These are phyloP conservation scores for Branchellion lobata DNA, from an alignment of 2,888 invertebrate species.

Conservation along the genomic window DNA sequence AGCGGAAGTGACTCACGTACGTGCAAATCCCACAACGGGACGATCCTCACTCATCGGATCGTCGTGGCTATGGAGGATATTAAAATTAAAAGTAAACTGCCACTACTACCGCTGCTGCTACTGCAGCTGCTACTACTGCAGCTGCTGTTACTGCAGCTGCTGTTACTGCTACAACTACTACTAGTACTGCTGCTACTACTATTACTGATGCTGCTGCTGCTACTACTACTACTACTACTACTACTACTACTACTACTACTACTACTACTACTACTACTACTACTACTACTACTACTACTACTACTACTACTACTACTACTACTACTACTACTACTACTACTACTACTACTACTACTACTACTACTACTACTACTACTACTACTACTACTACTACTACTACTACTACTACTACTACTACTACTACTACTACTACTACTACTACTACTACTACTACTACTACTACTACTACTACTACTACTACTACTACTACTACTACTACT, in stretches of 20 bases:
- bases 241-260: conserved; percentile 29
- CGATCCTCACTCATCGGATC: no score
- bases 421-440: no score
- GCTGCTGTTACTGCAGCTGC: not conserved
- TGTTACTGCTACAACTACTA: conserved; percentile 17
- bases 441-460: no score
- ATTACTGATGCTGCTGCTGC: not conserved
- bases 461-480: no score
- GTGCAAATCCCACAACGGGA: no score
- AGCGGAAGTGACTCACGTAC: no score
- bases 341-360: conserved; percentile 7
- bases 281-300: conserved; percentile 27
- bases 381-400: conserved; percentile 3
- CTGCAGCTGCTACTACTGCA: not conserved
- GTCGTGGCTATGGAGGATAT: no score
- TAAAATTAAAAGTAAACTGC: no score
- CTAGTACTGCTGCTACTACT: not conserved
- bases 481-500: no score
- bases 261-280: conserved; percentile 29
- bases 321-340: conserved; percentile 7
- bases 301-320: not conserved
- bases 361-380: conserved; percentile 7
- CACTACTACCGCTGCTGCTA: not conserved
- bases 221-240: conserved; percentile 27
- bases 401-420: not conserved